These are phyloP conservation scores for Australoheros scitulus DNA, from an alignment of 2,113 vertebrate genomes.

Conservation along the genomic window DNA sequence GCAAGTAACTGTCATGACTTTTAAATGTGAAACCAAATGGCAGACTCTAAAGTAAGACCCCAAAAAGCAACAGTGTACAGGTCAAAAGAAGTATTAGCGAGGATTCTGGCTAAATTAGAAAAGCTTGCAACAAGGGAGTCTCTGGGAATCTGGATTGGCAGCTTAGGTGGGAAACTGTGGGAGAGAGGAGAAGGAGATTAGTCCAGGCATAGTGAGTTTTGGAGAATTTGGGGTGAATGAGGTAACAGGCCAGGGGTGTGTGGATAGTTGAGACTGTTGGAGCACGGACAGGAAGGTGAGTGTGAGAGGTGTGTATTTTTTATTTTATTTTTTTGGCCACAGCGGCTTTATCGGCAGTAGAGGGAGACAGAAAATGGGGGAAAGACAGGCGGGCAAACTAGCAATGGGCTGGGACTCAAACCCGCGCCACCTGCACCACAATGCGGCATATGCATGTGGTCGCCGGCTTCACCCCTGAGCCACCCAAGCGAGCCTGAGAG, in stretches of 20 bases:
- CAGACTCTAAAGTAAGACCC: neutral
- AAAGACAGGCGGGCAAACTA: no score
- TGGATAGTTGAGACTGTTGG: neutral
- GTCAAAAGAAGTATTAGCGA: neutral
- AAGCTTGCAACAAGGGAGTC: neutral
- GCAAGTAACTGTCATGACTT: neutral
- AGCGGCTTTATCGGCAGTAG: no score
- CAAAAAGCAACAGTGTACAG: neutral
- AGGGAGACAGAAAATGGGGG: no score
- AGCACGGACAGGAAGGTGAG: neutral
- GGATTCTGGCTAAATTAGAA: neutral
- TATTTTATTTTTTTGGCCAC: no score
- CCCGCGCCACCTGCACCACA: no score
- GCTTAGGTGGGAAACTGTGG: neutral
- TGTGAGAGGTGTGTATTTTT: neutral
- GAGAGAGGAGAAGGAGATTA: neutral
- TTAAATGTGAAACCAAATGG: neutral
- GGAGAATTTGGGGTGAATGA: neutral
- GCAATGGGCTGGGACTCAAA: no score
- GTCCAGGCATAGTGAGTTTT: fast-evolving
- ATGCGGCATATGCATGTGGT: no score
- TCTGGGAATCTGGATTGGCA: neutral
- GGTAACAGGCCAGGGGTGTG: neutral
- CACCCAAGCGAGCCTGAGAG: no score
- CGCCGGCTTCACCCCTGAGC: no score